phyloP scores from a whole-genome alignment of 2,113 vertebrate genomes.

The Muscicapa adusta region DNA sequence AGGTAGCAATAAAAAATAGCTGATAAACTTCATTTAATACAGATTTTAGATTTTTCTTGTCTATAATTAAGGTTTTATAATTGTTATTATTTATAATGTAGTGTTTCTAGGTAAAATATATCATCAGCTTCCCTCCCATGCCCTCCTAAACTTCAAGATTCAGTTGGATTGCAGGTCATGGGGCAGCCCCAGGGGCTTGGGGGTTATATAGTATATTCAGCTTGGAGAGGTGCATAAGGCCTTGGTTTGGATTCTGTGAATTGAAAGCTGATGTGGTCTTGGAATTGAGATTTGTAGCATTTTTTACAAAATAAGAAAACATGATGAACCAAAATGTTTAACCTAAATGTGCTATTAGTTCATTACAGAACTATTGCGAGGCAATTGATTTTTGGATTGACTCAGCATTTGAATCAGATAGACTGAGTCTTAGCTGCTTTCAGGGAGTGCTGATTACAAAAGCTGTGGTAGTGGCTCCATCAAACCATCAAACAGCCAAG shows the following conservation, averaged over 20 bases:
- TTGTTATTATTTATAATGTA: neutral
- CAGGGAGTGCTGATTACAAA: neutral
- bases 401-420: neutral
- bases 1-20: neutral
- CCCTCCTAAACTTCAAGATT: neutral
- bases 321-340: neutral
- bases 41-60: neutral
- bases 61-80: neutral
- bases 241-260: neutral
- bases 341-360: neutral
- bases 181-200: neutral
- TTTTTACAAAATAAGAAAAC: neutral
- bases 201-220: accelerated
- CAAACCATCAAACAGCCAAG: neutral
- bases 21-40: neutral
- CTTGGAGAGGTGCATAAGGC: neutral
- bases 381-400: neutral
- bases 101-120: neutral
- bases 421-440: neutral
- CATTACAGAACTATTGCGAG: neutral
- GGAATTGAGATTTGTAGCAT: neutral
- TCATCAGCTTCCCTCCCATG: neutral
- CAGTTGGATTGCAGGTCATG: neutral
- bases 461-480: neutral
- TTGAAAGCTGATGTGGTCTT: neutral